Percentiles rank a stretch among this genome's conserved stretches.
Evolutionary conservation across 2,888 invertebrate genomes (phyloP).

Genomic region (Cerceris ruficornis): DNA sequence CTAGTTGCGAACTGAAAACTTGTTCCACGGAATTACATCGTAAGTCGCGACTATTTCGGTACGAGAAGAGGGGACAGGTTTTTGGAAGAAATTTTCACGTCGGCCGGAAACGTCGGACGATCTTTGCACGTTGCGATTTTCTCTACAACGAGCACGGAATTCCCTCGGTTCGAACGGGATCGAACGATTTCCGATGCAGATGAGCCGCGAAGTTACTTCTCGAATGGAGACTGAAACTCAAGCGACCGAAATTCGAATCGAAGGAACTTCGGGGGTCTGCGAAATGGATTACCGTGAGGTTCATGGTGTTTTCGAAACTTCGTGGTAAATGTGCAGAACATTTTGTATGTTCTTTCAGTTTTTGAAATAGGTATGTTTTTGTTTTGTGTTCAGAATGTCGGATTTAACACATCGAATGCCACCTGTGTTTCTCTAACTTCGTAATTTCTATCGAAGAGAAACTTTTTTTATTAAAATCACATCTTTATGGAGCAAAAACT

Average conservation of each 20-base stretch:
- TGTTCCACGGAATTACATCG: slow-evolving; percentile 65
- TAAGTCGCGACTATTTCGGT: slow-evolving; percentile 54
- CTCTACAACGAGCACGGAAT: slow-evolving; percentile 36
- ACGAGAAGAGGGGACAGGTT: slow-evolving; percentile 13
- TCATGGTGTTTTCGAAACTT: background rate
- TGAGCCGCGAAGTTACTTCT: slow-evolving; percentile 56
- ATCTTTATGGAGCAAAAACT: too few species aligned
- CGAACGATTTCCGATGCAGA: slow-evolving; percentile 50
- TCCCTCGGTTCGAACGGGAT: background rate
- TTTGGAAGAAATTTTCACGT: slow-evolving; percentile 59
- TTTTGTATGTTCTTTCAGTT: background rate
- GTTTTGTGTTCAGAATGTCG: too few species aligned
- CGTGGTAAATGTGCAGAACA: too few species aligned
- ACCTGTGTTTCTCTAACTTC: too few species aligned
- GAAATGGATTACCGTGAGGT: slow-evolving; percentile 29
- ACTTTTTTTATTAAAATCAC: too few species aligned
- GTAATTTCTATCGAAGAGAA: too few species aligned
- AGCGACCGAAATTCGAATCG: background rate
- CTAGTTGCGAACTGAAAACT: slow-evolving; percentile 59
- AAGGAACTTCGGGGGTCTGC: slow-evolving; percentile 18
- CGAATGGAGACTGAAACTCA: slow-evolving; percentile 17
- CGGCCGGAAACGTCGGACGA: slow-evolving; percentile 38
- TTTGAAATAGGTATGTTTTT: background rate
- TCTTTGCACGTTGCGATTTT: slow-evolving; percentile 45
- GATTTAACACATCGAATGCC: too few species aligned